Evolutionary conservation across 2,113 vertebrate genomes (phyloP).

Genomic region (Macroglossus sobrinus): DNA sequence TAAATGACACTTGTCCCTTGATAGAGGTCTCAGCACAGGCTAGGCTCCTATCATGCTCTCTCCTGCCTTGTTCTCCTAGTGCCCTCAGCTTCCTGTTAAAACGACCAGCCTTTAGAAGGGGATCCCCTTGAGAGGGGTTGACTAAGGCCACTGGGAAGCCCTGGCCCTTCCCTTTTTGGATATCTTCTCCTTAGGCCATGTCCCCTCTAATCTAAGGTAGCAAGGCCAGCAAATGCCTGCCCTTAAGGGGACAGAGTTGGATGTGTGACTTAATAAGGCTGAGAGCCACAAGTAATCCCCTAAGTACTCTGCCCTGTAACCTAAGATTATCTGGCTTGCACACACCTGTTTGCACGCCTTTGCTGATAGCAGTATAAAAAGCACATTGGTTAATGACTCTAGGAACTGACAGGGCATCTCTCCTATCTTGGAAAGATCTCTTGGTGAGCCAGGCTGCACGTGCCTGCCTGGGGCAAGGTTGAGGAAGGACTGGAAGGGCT

Average conservation of each 20-base stretch:
- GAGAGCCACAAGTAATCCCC: conserved; percentile 65
- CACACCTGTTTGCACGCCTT: conserved; percentile 64
- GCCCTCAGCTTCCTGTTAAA: not conserved
- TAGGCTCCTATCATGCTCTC: not conserved
- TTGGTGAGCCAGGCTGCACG: conserved; percentile 24
- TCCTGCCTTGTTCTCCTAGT: not conserved
- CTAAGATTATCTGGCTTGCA: conserved; percentile 1
- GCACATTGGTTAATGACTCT: conserved; percentile 50
- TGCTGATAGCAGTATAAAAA: conserved; percentile 60
- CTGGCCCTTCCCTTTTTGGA: conserved; percentile 7
- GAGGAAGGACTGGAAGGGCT: conserved; percentile 49
- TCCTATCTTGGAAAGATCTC: not conserved
- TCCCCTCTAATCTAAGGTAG: conserved; percentile 30
- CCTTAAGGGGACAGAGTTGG: conserved; percentile 48
- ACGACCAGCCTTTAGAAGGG: conserved; percentile 31
- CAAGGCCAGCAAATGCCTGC: conserved; percentile 50
- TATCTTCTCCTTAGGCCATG: not conserved
- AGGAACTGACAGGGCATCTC: conserved; percentile 42
- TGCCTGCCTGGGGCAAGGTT: not conserved
- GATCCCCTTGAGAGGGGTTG: conserved; percentile 48
- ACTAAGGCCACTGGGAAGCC: conserved; percentile 17
- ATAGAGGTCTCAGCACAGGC: not conserved
- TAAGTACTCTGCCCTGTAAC: conserved; percentile 38
- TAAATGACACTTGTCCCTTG: not conserved
- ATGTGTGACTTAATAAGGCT: conserved; percentile 53